Evolutionary conservation across 2,888 invertebrate species (phyloP).

Genomic region (Noctua janthina): DNA sequence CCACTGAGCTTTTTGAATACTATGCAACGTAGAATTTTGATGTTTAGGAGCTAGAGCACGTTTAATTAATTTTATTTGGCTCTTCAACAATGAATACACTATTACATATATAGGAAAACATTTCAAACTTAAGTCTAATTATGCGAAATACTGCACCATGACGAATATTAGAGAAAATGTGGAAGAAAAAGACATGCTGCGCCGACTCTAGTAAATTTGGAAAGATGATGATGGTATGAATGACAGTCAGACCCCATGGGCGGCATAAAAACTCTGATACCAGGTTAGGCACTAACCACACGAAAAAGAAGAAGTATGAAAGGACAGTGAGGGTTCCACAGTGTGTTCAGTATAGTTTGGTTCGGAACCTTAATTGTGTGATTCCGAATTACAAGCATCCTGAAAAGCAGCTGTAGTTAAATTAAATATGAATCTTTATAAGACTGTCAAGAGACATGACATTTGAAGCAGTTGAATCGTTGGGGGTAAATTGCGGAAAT

Average conservation of each 20-base stretch:
- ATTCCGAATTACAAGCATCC: background rate
- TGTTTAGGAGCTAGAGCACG: background rate
- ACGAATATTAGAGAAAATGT: background rate
- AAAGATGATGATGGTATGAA: background rate
- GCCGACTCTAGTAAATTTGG: background rate
- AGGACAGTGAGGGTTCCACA: background rate
- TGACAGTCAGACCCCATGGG: background rate
- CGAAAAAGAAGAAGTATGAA: background rate
- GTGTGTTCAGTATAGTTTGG: background rate
- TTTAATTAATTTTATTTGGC: background rate
- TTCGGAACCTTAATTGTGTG: background rate
- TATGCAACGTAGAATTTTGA: background rate
- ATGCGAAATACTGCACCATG: background rate
- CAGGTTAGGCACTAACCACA: background rate
- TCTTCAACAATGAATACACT: background rate
- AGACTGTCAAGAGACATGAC: background rate
- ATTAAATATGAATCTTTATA: conserved; percentile 21
- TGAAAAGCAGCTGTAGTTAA: background rate
- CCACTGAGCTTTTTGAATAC: background rate
- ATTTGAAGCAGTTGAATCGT: conserved; percentile 13
- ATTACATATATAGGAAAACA: background rate
- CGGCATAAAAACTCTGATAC: background rate
- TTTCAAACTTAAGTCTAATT: background rate
- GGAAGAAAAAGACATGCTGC: background rate
- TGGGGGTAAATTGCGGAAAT: conserved; percentile 1